Percentiles rank a stretch among this genome's conserved stretches.
These are phyloP conservation scores for Falco peregrinus DNA, from an alignment of 2,797 vertebrate genomes.

Conservation along the genomic window DNA sequence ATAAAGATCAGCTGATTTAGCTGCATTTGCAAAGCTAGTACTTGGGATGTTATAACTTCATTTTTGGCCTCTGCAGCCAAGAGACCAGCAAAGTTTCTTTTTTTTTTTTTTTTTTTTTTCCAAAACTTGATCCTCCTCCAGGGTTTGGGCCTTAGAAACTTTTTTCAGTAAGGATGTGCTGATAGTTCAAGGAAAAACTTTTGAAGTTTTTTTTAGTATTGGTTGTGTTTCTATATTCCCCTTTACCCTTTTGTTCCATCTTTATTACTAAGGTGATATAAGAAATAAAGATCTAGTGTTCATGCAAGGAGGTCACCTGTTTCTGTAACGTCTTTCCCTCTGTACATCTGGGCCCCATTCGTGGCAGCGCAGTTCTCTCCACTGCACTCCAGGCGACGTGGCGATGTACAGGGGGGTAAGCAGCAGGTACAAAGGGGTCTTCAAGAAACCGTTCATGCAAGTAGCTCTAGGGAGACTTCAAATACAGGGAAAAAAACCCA, in stretches of 20 bases:
- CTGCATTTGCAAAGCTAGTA: neutral
- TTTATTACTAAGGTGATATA: neutral
- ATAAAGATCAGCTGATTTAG: neutral
- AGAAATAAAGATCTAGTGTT: neutral
- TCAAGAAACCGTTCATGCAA: conserved; percentile 60
- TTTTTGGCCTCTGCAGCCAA: neutral
- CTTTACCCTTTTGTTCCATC: neutral
- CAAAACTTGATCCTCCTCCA: neutral
- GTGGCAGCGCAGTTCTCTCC: neutral
- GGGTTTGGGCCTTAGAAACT: neutral
- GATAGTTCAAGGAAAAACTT: neutral
- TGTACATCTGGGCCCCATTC: neutral
- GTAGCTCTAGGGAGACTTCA: conserved; percentile 25
- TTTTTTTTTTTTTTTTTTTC: neutral
- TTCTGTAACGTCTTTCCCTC: neutral
- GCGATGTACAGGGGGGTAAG: neutral
- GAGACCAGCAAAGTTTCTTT: neutral
- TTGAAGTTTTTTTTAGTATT: neutral
- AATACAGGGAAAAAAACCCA: conserved; percentile 11
- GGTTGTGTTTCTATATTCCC: neutral
- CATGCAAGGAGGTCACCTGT: neutral
- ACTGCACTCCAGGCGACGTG: neutral
- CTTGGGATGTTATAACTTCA: neutral
- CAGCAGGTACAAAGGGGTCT: neutral
- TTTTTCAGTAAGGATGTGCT: conserved; percentile 31